These are phyloP conservation scores for Actenoides lindsayi DNA, from an alignment of 2,113 vertebrate species.

Conservation along the genomic window DNA sequence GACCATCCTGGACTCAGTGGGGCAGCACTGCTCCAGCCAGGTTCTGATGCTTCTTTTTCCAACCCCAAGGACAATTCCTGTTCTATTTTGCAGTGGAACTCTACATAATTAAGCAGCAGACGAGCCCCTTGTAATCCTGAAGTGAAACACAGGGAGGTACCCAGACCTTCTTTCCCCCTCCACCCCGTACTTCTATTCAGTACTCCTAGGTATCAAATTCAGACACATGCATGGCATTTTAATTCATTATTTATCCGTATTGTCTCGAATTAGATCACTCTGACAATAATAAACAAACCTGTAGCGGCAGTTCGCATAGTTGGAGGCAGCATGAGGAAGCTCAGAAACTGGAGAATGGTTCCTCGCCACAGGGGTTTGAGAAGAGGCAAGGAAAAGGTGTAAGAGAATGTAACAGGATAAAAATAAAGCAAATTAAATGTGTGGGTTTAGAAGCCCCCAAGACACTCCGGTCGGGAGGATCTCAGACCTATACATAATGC, in stretches of 20 bases:
- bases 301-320: background rate
- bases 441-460: slow-evolving; percentile 38
- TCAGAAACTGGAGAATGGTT: background rate
- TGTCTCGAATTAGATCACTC: background rate
- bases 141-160: background rate
- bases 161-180: background rate
- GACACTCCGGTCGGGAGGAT: slow-evolving; percentile 12
- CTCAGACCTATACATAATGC: slow-evolving; percentile 2
- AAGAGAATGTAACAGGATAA: slow-evolving; percentile 42
- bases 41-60: background rate
- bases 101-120: background rate
- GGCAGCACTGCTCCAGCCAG: background rate
- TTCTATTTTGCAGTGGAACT: background rate
- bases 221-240: background rate
- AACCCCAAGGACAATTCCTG: background rate
- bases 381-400: slow-evolving; percentile 8
- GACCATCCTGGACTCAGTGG: background rate
- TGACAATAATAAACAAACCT: background rate
- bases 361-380: background rate
- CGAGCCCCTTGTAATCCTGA: background rate
- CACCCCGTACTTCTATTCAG: background rate
- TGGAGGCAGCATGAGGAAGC: background rate
- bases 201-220: slow-evolving; percentile 7
- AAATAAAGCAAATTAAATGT: slow-evolving; percentile 51
- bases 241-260: slow-evolving; percentile 43